Conservation (phyloP, 2,888 invertebrate species). For the Cosmopolites sordidus region DNA sequence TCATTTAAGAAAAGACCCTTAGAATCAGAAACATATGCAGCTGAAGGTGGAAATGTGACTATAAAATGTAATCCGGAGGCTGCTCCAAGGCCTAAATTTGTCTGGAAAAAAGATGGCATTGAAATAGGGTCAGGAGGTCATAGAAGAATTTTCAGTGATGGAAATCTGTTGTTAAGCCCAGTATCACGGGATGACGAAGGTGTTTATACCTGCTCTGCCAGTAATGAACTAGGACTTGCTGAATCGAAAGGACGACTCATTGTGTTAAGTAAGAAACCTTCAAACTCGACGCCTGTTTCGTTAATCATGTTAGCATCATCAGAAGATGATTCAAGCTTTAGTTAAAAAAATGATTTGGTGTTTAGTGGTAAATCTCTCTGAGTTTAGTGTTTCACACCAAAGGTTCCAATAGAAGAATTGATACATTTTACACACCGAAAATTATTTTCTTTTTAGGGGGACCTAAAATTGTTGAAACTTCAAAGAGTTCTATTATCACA, state of each 20-base stretch:
- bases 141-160: slow-evolving; percentile 75
- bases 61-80: slow-evolving; percentile 91
- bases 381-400: too few species aligned
- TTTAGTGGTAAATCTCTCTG: too few species aligned
- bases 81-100: slow-evolving; percentile 82
- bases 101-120: slow-evolving; percentile 86
- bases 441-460: slow-evolving; percentile 11
- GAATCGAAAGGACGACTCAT: slow-evolving; percentile 79
- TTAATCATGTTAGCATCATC: too few species aligned
- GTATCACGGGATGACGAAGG: slow-evolving; percentile 85
- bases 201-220: slow-evolving; percentile 79
- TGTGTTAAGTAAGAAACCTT: slow-evolving; percentile 63
- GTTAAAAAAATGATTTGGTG: too few species aligned
- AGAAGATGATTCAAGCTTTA: too few species aligned
- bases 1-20: slow-evolving; percentile 86
- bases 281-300: background rate
- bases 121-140: slow-evolving; percentile 76
- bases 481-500: slow-evolving; percentile 8
- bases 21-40: slow-evolving; percentile 86
- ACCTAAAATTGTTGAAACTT: slow-evolving; percentile 20
- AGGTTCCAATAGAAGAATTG: too few species aligned
- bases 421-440: too few species aligned
- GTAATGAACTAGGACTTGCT: slow-evolving; percentile 82
- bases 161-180: slow-evolving; percentile 80
- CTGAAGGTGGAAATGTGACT: slow-evolving; percentile 86